These are phyloP conservation scores for Salvelinus fontinalis DNA, from an alignment of 2,113 vertebrate genomes.

Conservation along the genomic window DNA sequence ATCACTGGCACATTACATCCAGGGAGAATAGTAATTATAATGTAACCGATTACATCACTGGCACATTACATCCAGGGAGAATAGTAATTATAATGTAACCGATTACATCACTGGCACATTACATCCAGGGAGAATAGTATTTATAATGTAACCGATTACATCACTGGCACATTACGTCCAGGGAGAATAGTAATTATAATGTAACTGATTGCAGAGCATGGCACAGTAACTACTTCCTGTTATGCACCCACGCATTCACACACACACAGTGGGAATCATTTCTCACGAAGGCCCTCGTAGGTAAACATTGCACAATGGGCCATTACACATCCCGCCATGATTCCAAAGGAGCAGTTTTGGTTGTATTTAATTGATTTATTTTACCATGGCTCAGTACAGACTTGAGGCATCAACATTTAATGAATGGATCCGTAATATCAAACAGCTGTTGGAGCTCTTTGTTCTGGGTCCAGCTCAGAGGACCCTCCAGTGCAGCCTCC, in stretches of 20 bases:
- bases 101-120: too few species aligned
- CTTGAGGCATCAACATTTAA: slow-evolving; percentile 37
- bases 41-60: too few species aligned
- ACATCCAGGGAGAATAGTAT: too few species aligned
- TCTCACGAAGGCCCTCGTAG: slow-evolving; percentile 2
- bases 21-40: too few species aligned
- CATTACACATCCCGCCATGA: slow-evolving; percentile 17
- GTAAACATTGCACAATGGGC: slow-evolving; percentile 15
- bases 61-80: too few species aligned
- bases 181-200: too few species aligned
- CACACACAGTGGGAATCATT: neutral
- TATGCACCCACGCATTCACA: too few species aligned
- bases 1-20: too few species aligned
- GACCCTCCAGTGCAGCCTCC: neutral
- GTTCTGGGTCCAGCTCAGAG: slow-evolving; percentile 7
- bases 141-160: too few species aligned
- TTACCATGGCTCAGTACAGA: slow-evolving; percentile 14
- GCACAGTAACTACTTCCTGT: neutral
- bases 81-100: too few species aligned
- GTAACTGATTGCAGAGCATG: too few species aligned
- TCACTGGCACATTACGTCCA: too few species aligned
- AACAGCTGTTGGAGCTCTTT: slow-evolving; percentile 33
- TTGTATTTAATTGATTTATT: slow-evolving; percentile 2
- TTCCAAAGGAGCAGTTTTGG: neutral
- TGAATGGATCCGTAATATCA: slow-evolving; percentile 39